Evolutionary conservation across 2,113 vertebrate genomes (phyloP), one percentile per base, ranked within the genome.

Genomic region (Maccullochella peelii): DNA sequence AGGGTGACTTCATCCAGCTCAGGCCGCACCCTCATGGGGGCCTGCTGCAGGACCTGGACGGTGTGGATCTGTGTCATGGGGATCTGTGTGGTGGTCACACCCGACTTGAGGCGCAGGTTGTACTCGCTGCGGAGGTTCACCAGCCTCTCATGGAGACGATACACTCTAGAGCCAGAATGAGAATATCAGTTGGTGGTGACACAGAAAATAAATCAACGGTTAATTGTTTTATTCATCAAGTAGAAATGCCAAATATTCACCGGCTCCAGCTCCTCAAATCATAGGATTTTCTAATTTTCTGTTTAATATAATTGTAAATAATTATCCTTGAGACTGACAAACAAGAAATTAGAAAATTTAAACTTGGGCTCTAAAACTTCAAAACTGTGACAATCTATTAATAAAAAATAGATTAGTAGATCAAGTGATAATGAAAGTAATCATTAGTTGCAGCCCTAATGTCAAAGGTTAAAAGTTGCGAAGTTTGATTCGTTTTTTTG

Each of bases 71-170:
- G 94, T 5, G 86, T 87, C 87, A 94, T 85, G 81, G 94, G 94
- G 73, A 94, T 75, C 69, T 95, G 88, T 0, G 92, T 59, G 14
- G 85, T 30, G 0, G 93, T 92, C 0, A 96, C 91, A 0, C 97
- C 97, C 0, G 97, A 97, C 91, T 97, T 97, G 65, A 99, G 92
- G 5, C 97, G 96, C 57, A 99, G 95, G 93, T 97, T 98, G 94
- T 97, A 98, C 88, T 99, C 97, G 0, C 97, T 98, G 8, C 97
- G 97, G 75, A 98, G 96, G 89, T 97, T 97, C 21, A 99, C 98
- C 61, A 99, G 95, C 15, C 97, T 96, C 94, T 99, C 98, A 0
- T 99, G 98, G 36, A 99, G 96, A 36, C 96, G 98, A 89, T 98
- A 99, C 0, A 99, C 97, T 76, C 98, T 98, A 75, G 36, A 58